Evolutionary conservation across 2,797 vertebrate species (phyloP), one percentile per base, ranked within the genome.

Genomic region (Enteromius thamalakanensis): DNA sequence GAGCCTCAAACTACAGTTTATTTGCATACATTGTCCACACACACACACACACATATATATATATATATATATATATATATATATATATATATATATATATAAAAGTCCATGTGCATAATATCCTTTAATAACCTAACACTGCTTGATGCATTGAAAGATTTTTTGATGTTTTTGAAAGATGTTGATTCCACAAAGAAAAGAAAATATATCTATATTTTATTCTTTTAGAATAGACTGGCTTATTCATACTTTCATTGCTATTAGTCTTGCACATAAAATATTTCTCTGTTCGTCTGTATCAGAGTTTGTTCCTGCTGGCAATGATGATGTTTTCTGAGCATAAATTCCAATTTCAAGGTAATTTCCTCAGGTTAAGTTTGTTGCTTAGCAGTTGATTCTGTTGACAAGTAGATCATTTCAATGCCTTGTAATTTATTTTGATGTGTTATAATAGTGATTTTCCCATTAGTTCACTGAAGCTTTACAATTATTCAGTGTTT

Each of bases 401-500:
- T 51, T 79, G 10, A 23, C 49, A 42, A 62, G 55, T 67, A 53
- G 26, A 80, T 80, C 6, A 76, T 76, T 79, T 49, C 64, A 45
- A 76, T 68, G 64, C 51, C 81, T 29, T 11, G 26, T 45, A 77
- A 64, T 68, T 79, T 53, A 79, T 67, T 72, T 53, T 53, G 10
- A 70, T 70, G 37, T n/a, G 67, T 78, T 70, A 49, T 68, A 87
- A 77, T 72, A 58, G 32, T 68, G 62, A 76, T 85, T 80, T 58
- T 17, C 58, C 58, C 19, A 83, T 85, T 83, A 83, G 65, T 72
- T 83, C 40, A 80, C 76, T 65, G 58, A 65, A 45, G 55, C 76
- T 68, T 76, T n/a, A 83, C 68, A 85, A 74, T 83, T 85, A 87
- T 82, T 67, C 67, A 85, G 58, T 3, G 32, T 85, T 79, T 80